phyloP scores from a whole-genome alignment of 2,888 invertebrate genomes.

The Coenonympha glycerion region DNA sequence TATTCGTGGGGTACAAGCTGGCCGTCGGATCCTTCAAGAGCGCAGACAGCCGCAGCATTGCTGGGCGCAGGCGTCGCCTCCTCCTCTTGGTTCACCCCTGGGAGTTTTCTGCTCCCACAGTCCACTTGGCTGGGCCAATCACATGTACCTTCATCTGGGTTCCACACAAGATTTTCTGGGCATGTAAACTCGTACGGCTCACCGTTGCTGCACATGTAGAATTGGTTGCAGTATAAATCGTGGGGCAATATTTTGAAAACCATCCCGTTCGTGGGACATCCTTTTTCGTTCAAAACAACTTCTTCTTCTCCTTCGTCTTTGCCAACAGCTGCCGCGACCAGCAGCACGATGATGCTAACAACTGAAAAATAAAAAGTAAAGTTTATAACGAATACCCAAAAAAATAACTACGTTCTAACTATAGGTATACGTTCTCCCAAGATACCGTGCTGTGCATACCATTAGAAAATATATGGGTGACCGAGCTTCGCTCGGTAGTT shows the following conservation, averaged over 20 bases:
- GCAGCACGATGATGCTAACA: background rate
- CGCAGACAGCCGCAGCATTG: background rate
- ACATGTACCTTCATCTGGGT: background rate
- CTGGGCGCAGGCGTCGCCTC: background rate
- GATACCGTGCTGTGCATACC: no score
- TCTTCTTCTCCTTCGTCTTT: background rate
- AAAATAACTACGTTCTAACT: no score
- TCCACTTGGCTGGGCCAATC: conserved; percentile 6
- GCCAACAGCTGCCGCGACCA: background rate
- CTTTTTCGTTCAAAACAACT: conserved; percentile 2
- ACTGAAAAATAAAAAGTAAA: conserved; percentile 1
- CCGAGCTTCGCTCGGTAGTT: no score
- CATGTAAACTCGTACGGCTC: background rate
- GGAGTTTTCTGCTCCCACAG: background rate
- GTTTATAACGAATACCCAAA: no score
- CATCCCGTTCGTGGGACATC: background rate
- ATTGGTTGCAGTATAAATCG: conserved; percentile 4
- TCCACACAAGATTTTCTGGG: background rate
- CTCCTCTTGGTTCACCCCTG: background rate
- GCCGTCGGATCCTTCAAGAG: background rate
- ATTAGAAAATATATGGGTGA: no score
- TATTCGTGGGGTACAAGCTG: conserved; percentile 4
- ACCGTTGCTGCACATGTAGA: conserved; percentile 2
- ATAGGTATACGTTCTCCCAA: no score
- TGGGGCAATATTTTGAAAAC: conserved; percentile 4